Evolutionary conservation across 1,140 invertebrate genomes (phyloP).

Genomic region (Zelostemma sp.): DNA sequence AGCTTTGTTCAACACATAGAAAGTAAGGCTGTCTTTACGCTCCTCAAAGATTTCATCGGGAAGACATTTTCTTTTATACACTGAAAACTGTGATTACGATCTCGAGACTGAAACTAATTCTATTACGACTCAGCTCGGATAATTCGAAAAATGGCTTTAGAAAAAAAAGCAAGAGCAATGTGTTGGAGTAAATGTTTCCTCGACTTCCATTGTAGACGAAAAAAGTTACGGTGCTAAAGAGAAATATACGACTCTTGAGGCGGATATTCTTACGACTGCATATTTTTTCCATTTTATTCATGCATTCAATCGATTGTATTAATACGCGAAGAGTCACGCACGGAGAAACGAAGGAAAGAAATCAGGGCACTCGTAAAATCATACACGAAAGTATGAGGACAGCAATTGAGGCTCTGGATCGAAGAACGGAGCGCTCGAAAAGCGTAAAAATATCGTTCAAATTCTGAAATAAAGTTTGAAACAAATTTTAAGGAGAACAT

Average conservation of each 20-base stretch:
- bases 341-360: background rate
- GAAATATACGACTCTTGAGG: background rate
- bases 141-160: background rate
- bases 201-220: too few species aligned
- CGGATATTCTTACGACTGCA: background rate
- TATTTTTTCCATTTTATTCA: background rate
- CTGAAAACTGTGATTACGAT: constrained; percentile 37
- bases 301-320: background rate
- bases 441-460: background rate
- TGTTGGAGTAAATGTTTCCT: background rate
- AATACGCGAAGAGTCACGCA: constrained; percentile 1
- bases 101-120: constrained; percentile 22
- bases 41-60: constrained; percentile 40
- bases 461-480: too few species aligned
- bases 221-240: background rate
- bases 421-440: background rate
- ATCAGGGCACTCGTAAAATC: background rate
- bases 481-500: too few species aligned
- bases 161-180: background rate
- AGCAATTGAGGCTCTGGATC: background rate
- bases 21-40: constrained; percentile 38
- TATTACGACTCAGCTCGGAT: background rate
- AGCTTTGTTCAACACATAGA: constrained; percentile 42
- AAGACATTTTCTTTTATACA: constrained; percentile 48
- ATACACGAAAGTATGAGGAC: background rate